Evolutionary conservation across 1,140 invertebrate species (phyloP), one percentile per base, ranked within the genome.

Genomic region (Leptonema lineaticorne): DNA sequence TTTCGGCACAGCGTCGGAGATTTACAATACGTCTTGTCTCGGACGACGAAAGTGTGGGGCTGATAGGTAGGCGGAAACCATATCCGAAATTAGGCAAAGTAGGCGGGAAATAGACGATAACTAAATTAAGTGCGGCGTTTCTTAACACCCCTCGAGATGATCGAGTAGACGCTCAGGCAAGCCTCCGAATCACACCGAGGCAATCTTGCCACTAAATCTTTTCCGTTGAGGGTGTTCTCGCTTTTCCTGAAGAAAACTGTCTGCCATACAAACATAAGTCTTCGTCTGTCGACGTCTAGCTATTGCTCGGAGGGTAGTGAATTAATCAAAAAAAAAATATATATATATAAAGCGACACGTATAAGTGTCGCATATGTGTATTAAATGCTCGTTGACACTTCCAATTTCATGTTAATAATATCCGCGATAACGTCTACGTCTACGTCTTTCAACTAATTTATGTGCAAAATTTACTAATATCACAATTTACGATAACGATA

Each of bases 71-170:
- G 37, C 37, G 37, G 37, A 11, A 41, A 41, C 37, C 37, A 16
- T 41, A 41, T 41, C 37, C 37, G 37, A 41, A 41, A 41, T 41
- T 41, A 41, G 37, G 37, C 37, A 41, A 41, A 41, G 37, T 41
- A 11, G 16, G 16, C 11, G 37, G 37, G 37, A 41, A 41, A 16
- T 11, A 41, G 37, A 11, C 37, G 37, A 41, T 41, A 41, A 41
- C 37, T 41, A 4, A 2, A 41, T 41, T 41, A 41, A 41, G 37
- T 41, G 37, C 37, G 37, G 16, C 2, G 37, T 41, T 16, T 41
- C n/a, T n/a, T n/a, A n/a, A n/a, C n/a, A n/a, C n/a, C n/a, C n/a
- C n/a, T n/a, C n/a, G n/a, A n/a, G 37, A 41, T 41, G 37, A 41
- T 41, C 37, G 37, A 41, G 37, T 41, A 11, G 37, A 41, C 16